A percentile compares a stretch with the other conserved stretches of the same genome.
Conservation (phyloP, 2,888 invertebrate species). For the Melinopterus prodromus region DNA sequence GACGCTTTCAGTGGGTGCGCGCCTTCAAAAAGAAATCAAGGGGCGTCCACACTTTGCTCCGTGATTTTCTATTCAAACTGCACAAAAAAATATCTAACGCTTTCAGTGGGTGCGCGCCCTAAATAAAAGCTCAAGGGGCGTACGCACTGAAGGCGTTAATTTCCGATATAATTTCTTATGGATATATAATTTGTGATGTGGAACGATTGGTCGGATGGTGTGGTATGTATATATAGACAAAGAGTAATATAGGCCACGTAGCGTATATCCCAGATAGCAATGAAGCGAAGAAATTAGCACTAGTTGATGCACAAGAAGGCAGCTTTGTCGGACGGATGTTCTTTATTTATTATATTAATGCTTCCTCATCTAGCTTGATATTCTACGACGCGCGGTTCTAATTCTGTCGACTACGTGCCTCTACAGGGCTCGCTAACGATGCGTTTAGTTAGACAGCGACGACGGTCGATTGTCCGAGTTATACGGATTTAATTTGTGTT, state of each 20-base stretch:
- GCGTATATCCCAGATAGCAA: slow-evolving; percentile 31
- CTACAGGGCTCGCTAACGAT: background rate
- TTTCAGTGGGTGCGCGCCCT: background rate
- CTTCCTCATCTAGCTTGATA: slow-evolving; percentile 36
- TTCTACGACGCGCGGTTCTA: slow-evolving; percentile 10
- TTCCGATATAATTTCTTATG: slow-evolving; percentile 10
- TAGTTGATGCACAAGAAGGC: slow-evolving; percentile 31
- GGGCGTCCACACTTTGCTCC: background rate
- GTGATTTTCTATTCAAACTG: too few relatives aligned
- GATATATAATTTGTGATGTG: slow-evolving; percentile 10
- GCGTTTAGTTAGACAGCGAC: background rate
- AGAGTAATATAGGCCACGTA: slow-evolving; percentile 32
- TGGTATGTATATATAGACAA: background rate
- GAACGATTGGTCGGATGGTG: slow-evolving; percentile 5
- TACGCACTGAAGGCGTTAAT: background rate
- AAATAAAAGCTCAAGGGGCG: background rate
- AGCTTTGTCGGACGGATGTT: slow-evolving; percentile 34
- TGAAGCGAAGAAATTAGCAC: slow-evolving; percentile 35
- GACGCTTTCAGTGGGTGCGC: background rate
- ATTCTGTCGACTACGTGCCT: slow-evolving; percentile 12
- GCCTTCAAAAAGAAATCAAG: background rate
- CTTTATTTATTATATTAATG: slow-evolving; percentile 38
- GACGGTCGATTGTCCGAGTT: background rate
- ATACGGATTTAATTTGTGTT: background rate
- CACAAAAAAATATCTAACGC: background rate